A percentile compares a stretch with the other conserved stretches of the same genome.
Evolutionary conservation across 2,888 invertebrate species (phyloP).

Genomic region (Macrosoma leucophasiata): DNA sequence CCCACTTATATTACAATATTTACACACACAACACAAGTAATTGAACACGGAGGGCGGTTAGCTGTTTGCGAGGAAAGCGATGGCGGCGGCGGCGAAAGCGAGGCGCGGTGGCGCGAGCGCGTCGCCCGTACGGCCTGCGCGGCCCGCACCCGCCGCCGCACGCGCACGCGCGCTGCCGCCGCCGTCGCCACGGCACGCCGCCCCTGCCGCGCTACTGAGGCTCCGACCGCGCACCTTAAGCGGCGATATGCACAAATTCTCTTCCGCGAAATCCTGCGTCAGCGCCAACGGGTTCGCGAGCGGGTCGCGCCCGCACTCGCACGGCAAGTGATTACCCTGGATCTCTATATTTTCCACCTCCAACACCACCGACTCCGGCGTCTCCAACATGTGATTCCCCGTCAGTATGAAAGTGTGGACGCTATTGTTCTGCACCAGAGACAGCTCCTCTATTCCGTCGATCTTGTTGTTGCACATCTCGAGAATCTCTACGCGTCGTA

Average conservation of each 20-base stretch:
- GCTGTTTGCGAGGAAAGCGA: slow-evolving; percentile 56
- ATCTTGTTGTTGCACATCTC: slow-evolving; percentile 91
- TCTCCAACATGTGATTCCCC: slow-evolving; percentile 89
- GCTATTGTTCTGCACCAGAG: slow-evolving; percentile 81
- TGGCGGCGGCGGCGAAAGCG: slow-evolving; percentile 38
- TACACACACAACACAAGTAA: slow-evolving; percentile 53
- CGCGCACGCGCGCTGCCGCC: slow-evolving; percentile 53
- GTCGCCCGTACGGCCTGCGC: slow-evolving; percentile 29
- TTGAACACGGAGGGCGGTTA: slow-evolving; percentile 65
- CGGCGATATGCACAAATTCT: slow-evolving; percentile 91
- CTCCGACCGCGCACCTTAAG: slow-evolving; percentile 87
- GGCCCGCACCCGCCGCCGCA: slow-evolving; percentile 42
- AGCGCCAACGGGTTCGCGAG: slow-evolving; percentile 85
- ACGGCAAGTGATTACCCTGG: slow-evolving; percentile 88
- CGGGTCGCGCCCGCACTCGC: slow-evolving; percentile 89
- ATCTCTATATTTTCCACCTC: slow-evolving; percentile 83
- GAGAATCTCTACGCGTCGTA: slow-evolving; percentile 81
- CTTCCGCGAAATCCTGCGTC: slow-evolving; percentile 79
- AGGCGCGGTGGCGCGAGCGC: slow-evolving; percentile 32
- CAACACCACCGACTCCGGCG: slow-evolving; percentile 82
- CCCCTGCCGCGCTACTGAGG: slow-evolving; percentile 74
- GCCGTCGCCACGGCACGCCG: slow-evolving; percentile 57
- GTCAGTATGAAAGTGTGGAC: slow-evolving; percentile 83
- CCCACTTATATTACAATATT: slow-evolving; percentile 70
- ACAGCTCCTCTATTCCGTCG: slow-evolving; percentile 85